Percentiles rank a stretch among this genome's conserved stretches.
Conservation (phyloP, 2,113 vertebrate species). For the Cepphus grylle region DNA sequence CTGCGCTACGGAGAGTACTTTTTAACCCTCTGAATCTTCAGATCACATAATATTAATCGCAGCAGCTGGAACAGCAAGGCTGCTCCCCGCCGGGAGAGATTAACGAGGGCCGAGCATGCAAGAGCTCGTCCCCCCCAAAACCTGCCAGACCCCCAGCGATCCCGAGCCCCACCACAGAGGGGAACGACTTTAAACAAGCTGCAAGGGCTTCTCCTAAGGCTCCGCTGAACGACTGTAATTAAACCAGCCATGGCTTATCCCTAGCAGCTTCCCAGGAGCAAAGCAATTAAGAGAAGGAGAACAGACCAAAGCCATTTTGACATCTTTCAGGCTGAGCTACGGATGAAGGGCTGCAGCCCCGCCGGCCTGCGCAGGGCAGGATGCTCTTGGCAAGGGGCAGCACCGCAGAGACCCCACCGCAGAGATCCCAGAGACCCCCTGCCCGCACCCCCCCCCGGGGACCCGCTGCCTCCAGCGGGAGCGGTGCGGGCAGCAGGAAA, state of each 20-base stretch:
- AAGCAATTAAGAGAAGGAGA: neutral
- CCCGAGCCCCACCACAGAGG: rapidly evolving
- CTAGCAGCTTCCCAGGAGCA: neutral
- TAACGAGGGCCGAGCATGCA: rapidly evolving
- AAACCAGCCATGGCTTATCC: neutral
- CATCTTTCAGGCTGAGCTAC: neutral
- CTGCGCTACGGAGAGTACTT: neutral
- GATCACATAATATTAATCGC: neutral
- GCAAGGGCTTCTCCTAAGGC: neutral
- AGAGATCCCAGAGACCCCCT: neutral
- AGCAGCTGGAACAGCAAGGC: neutral
- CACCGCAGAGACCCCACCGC: rapidly evolving
- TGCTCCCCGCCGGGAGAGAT: neutral
- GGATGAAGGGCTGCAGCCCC: rapidly evolving
- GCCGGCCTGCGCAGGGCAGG: rapidly evolving
- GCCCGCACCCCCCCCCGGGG: neutral
- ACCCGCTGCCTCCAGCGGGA: neutral
- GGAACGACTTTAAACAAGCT: neutral
- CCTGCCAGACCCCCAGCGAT: neutral
- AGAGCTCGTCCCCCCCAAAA: neutral
- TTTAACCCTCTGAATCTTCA: neutral
- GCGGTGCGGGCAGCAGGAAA: neutral
- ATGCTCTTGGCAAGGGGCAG: neutral
- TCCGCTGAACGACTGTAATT: neutral
- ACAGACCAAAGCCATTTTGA: neutral